Base-by-base conservation (phyloP, 2,888 invertebrate genomes). In the Acanthosoma haemorrhoidale region DNA sequence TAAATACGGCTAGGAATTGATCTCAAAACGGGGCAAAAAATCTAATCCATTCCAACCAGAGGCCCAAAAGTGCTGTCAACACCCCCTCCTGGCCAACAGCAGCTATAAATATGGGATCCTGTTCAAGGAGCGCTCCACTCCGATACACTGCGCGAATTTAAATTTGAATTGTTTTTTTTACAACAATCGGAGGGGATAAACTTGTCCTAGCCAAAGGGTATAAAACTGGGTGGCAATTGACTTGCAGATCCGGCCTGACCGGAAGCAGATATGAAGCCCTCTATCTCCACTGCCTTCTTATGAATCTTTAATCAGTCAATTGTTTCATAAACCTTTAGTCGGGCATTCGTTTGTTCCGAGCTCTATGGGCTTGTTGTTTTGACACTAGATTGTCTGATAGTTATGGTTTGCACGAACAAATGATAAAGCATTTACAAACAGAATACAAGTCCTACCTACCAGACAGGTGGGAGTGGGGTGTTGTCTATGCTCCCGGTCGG, bases 241-340 rank as follows among this genome's bases (percentile, higher is more conserved):
- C 39, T 64, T 64, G 64, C 64, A 64, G 64, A 64, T 64, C 15
- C 36, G 13, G 21, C 36, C n/a, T n/a, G 61, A 34, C 34, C 32
- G 61, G 34, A 4, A 16, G 11, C 4, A 61, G 61, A 61, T 61
- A 61, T 61, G 61, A 36, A 39, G 25, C 25, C 39, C 41, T 13
- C 25, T 13, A 9, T 15, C 57, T 21, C 39, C 21, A 18, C 4
- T 13, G n/a, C 16, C 38, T 36, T 21, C 61, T 61, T 36, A 61
- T 61, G 61, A 61, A 61, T 61, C n/a, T 36, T 61, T 34, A 36
- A 61, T 61, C 36, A 61, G 36, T 61, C 61, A 18, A 61, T 61
- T 61, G 61, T 61, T 36, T 8, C 36, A 51, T 51, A 51, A 51
- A 51, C n/a, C n/a, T 51, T n/a, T n/a, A n/a, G n/a, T n/a, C n/a